A percentile compares a stretch with the other conserved stretches of the same genome.
phyloP scores from a whole-genome alignment of 1,140 invertebrate genomes.

The Drosophila fuyamai region DNA sequence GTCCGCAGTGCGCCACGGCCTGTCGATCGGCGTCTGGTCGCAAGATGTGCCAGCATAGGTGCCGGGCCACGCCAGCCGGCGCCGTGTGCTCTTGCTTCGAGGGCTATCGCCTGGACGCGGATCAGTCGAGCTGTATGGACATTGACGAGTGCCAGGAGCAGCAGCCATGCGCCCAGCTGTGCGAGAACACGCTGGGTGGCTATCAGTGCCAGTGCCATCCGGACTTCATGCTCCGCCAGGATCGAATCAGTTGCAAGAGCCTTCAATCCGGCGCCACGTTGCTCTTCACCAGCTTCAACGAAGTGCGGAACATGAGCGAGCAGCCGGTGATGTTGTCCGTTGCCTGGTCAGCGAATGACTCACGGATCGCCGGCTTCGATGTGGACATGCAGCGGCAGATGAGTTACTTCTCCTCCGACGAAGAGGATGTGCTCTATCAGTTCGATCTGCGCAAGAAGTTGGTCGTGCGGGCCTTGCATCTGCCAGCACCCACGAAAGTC shows the following conservation, averaged over 20 bases:
- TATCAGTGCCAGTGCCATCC: conserved; percentile 91
- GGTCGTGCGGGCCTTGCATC: conserved; percentile 85
- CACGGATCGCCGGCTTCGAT: conserved; percentile 86
- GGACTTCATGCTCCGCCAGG: conserved; percentile 87
- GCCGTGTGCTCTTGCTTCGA: conserved; percentile 90
- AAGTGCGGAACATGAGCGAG: conserved; percentile 85
- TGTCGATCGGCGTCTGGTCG: conserved; percentile 35
- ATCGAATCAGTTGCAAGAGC: conserved; percentile 91
- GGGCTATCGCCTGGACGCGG: conserved; percentile 88
- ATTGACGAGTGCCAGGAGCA: conserved; percentile 89
- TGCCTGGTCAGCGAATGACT: conserved; percentile 83
- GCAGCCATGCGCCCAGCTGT: conserved; percentile 91
- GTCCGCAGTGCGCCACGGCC: conserved; percentile 58
- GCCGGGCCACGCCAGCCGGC: conserved; percentile 81
- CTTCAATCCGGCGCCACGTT: conserved; percentile 85
- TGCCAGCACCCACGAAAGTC: conserved; percentile 89
- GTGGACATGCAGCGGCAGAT: conserved; percentile 77
- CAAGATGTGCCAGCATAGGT: conserved; percentile 85
- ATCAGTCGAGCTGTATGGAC: conserved; percentile 87
- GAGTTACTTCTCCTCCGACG: conserved; percentile 84
- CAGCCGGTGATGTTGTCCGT: conserved; percentile 79
- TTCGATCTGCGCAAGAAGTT: conserved; percentile 60
- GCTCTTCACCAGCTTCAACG: conserved; percentile 85
- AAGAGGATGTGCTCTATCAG: conserved; percentile 74
- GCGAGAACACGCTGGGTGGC: conserved; percentile 89